A percentile compares a stretch with the other conserved stretches of the same genome.
Evolutionary conservation across 2,113 vertebrate species (phyloP).

Genomic region (Siniperca knerii): DNA sequence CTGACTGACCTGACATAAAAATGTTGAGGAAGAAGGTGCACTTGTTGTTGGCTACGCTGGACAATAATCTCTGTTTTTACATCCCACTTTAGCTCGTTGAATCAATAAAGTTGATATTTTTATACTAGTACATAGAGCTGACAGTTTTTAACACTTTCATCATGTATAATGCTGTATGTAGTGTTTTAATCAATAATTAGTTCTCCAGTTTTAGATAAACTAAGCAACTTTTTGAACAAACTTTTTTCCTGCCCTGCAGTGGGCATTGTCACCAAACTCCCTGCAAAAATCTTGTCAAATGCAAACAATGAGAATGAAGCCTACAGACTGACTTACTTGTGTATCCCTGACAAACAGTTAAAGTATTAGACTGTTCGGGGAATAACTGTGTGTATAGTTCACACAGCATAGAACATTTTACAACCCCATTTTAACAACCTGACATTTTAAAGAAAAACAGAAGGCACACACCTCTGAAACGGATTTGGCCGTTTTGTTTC

Average conservation of each 20-base stretch:
- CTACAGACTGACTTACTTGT: background rate
- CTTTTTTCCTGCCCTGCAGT: background rate
- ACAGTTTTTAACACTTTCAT: background rate
- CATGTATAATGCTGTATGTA: background rate
- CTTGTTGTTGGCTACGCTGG: background rate
- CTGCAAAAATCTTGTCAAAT: background rate
- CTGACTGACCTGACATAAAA: no score
- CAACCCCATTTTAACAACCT: conserved; percentile 30
- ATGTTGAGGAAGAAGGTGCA: background rate
- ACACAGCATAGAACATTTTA: conserved; percentile 28
- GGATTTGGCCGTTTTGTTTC: conserved; percentile 32
- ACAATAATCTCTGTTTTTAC: background rate
- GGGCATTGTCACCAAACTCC: background rate
- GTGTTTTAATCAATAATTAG: background rate
- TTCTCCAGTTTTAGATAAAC: background rate
- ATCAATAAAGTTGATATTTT: no score
- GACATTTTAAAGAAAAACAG: conserved; percentile 51
- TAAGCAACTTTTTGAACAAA: background rate
- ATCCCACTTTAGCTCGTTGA: background rate
- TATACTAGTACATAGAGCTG: background rate
- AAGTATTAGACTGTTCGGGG: background rate
- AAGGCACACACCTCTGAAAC: conserved; percentile 53
- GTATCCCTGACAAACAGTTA: background rate
- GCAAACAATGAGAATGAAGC: background rate
- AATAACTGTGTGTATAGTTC: background rate